Base-by-base conservation (phyloP, 2,113 vertebrate species). In the Alectura lathami region DNA sequence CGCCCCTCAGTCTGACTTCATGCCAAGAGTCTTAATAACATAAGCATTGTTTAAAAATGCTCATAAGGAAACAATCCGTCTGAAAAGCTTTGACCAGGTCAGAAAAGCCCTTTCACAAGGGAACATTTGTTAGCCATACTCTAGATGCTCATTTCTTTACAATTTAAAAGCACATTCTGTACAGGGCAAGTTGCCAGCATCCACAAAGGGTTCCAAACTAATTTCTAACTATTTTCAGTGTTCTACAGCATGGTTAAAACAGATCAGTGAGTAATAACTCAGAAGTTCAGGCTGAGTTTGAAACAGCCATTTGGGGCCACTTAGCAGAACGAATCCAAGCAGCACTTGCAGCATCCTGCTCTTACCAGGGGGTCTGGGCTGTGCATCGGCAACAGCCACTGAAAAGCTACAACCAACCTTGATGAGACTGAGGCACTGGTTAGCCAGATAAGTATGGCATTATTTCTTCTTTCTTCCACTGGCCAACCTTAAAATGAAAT, bases 81-180 rank as follows among this genome's bases (percentile, higher is more conserved):
- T 93, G 54, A 91, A 94, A 96, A 91, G 85, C 57, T 94, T 96
- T 95, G 94, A 97, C 96, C 90, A 72, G 95, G 96, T 96, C 96
- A 96, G 34, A 95, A 93, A 90, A 76, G 42, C 84, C 77, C 76
- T 91, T 88, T 57, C 20, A 89, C 63, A 70, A 48, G 3, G 34
- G 20, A 93, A 27, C 30, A 40, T 43, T 82, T 63, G 64, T 88
- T 91, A 78, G 74, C 68, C 11, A 87, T 8, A 42, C 9, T 56
- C 38, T 50, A 73, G 60, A 89, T 63, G 27, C n/a, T 83, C 4
- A n/a, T 48, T 92, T 87, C 34, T 91, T 86, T 60, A 63, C 43
- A 40, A 85, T 91, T 62, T 16, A 24, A 48, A 80, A 83, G 29
- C 17, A 43, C 16, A 57, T 77, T 63, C 59, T 67, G 56, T 34